Evolutionary conservation across 2,888 invertebrate species (phyloP), one percentile per base, ranked within the genome.

Genomic region (Hirtodrosophila histrioides): DNA sequence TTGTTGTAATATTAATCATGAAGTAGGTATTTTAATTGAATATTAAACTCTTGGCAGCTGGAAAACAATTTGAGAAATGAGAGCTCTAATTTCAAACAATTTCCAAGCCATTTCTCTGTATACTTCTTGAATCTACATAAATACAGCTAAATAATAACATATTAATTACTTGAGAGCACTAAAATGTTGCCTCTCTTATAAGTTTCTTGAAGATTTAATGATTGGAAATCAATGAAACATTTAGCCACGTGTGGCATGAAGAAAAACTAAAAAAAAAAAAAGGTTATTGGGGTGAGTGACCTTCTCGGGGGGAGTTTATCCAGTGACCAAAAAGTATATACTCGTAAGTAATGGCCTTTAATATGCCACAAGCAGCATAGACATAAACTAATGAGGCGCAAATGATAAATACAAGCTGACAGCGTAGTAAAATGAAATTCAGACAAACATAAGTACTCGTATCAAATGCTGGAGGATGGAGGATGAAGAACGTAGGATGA

Each of bases 321-420:
- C 53, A 61, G 51, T 50, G 41, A 43, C 57, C 50, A 39, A 57
- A 35, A 43, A 31, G 46, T 57, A 29, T 49, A 83, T 65, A 17
- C 17, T 17, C 17, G 17, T 17, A 83, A 86, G 53, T 83, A 79
- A 83, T 72, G 66, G 41, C 49, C 56, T 58, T 70, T 70, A 60
- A 55, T 54, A 67, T 57, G 72, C 73, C 66, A 49, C 64, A 70
- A 53, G 60, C 56, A 49, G 44, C 73, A 65, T 45, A 58, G 70
- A 69, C 66, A 62, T 40, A 64, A 77, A 57, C 82, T 81, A 81
- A 87, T 81, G 81, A 81, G 78, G 74, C 87, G 82, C 85, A 84
- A 81, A 81, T 81, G 81, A 81, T 81, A 87, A 81, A 81, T 81
- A 80, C 85, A 64, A 72, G 86, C 67, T 74, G 75, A 64, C 78